A percentile compares a stretch with the other conserved stretches of the same genome.
Conservation (phyloP, 2,888 invertebrate species). For the Chalcosyrphus nemorum region DNA sequence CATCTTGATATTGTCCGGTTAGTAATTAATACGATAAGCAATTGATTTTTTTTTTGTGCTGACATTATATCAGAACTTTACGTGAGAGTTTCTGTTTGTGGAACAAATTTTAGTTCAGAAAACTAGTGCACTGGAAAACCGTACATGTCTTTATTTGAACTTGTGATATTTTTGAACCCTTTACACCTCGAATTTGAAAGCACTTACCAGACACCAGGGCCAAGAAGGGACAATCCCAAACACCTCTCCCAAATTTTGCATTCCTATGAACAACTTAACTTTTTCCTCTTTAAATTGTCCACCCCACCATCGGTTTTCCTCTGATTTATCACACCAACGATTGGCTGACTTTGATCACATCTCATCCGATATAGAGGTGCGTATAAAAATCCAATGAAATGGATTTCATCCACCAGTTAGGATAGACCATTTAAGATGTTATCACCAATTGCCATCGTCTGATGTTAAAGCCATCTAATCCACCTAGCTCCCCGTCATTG, state of each 20-base stretch:
- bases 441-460: conserved; percentile 48
- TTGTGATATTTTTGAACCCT: no score
- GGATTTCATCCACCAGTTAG: conserved; percentile 14
- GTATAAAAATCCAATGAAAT: conserved; percentile 43
- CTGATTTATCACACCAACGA: conserved; percentile 6
- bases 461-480: conserved; percentile 37
- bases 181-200: no score
- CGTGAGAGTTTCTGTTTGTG: neutral
- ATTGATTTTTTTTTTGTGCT: neutral
- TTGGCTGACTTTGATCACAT: conserved; percentile 15
- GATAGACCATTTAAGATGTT: conserved; percentile 34
- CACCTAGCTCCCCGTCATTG: neutral
- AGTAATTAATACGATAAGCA: conserved; percentile 12
- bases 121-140: no score
- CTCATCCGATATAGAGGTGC: neutral
- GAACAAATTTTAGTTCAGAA: neutral
- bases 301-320: no score
- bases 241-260: no score
- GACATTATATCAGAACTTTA: neutral
- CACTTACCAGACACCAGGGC: no score
- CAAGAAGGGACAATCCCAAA: no score
- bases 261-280: no score
- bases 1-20: neutral
- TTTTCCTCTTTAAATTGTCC: no score
- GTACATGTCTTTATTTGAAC: no score